phyloP scores from a whole-genome alignment of 2,113 vertebrate species.

The Semnornis frantzii region DNA sequence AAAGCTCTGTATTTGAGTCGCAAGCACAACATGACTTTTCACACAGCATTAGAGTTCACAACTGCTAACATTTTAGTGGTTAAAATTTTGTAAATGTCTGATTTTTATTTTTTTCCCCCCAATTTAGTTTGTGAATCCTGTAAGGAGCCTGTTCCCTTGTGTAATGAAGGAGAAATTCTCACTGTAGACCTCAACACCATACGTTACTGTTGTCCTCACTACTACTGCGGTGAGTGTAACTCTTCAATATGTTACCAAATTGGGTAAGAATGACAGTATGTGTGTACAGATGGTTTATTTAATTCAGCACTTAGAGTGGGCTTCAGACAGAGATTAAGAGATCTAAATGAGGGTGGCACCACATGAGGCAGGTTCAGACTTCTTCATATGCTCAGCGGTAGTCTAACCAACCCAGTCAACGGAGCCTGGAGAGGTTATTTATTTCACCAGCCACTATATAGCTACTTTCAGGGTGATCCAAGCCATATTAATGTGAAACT shows the following conservation, averaged over 20 bases:
- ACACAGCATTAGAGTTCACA: neutral
- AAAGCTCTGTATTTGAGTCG: too few species aligned
- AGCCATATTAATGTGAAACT: neutral
- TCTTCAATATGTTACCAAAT: neutral
- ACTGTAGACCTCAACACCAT: constrained; percentile 89
- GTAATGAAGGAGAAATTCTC: constrained; percentile 88
- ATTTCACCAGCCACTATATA: neutral
- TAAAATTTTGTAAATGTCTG: neutral
- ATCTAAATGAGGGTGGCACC: neutral
- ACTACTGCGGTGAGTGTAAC: constrained; percentile 87
- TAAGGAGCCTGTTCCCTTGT: constrained; percentile 85
- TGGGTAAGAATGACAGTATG: neutral
- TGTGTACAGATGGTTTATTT: neutral
- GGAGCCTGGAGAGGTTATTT: neutral
- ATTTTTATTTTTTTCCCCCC: neutral
- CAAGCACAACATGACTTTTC: neutral
- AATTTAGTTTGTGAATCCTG: constrained; percentile 87
- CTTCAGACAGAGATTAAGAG: neutral
- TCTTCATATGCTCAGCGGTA: neutral
- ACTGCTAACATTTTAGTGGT: neutral
- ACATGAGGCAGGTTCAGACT: neutral
- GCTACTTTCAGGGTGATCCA: neutral
- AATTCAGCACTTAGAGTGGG: neutral
- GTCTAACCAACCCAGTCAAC: neutral
- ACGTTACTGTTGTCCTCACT: constrained; percentile 89